phyloP scores from a whole-genome alignment of 1,140 invertebrate genomes.

The Bursaphelenchus mucronatus region DNA sequence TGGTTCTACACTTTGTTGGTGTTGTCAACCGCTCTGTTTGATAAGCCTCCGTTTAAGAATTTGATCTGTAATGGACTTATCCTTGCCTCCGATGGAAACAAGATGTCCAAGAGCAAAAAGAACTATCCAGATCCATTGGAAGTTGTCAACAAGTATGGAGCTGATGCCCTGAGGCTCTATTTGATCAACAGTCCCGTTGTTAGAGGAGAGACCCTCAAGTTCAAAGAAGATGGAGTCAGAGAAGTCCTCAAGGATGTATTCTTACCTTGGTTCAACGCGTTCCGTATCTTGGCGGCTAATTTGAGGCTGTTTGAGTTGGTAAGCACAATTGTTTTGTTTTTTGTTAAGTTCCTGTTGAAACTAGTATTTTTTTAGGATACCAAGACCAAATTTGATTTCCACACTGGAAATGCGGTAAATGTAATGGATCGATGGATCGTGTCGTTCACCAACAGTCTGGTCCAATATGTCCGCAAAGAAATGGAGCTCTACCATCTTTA shows the following conservation, averaged over 20 bases:
- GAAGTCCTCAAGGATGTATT: slow-evolving; percentile 97
- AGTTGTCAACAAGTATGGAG: slow-evolving; percentile 86
- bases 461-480: slow-evolving; percentile 81
- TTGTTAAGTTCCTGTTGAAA: not conserved
- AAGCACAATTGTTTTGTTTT: slow-evolving; percentile 64
- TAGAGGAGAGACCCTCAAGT: slow-evolving; percentile 86
- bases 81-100: slow-evolving; percentile 87
- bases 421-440: slow-evolving; percentile 97
- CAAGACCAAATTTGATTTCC: slow-evolving; percentile 40
- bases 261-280: slow-evolving; percentile 97
- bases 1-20: slow-evolving; percentile 94
- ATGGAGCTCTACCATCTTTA: slow-evolving; percentile 90
- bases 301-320: slow-evolving; percentile 75
- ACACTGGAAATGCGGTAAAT: slow-evolving; percentile 65
- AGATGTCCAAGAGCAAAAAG: slow-evolving; percentile 98
- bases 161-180: slow-evolving; percentile 87
- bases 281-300: slow-evolving; percentile 88
- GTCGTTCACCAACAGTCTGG: slow-evolving; percentile 86
- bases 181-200: slow-evolving; percentile 97
- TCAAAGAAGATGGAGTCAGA: slow-evolving; percentile 92
- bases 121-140: slow-evolving; percentile 95
- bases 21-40: slow-evolving; percentile 89
- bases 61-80: slow-evolving; percentile 91
- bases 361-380: slow-evolving; percentile 37
- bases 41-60: slow-evolving; percentile 94